Base-by-base conservation (phyloP, 2,888 invertebrate genomes). In the Eupithecia insigniata region DNA sequence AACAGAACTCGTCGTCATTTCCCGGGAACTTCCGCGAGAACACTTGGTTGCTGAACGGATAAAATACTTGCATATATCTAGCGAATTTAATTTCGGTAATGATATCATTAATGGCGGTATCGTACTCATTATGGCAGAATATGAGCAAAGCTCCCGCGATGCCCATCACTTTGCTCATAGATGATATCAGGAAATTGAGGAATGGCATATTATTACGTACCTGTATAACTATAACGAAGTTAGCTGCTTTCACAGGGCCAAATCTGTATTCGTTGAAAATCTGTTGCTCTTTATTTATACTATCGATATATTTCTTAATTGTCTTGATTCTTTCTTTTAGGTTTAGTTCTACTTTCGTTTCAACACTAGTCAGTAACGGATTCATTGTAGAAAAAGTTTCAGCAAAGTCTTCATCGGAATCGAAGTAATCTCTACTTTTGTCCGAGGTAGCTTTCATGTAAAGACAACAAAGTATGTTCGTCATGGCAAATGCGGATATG, bases 11-110 rank as follows among this genome's bases (percentile, higher is more conserved):
- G 0, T 66, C 10, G 70, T 87, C 87, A n/a, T 72, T 32, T 0
- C 88, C 89, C 2, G 89, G 89, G 55, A 84, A 89, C 1, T 79
- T 78, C 18, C 75, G 72, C n/a, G 86, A 88, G 60, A 87, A 83
- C 39, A 89, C 64, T 64, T 89, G 88, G 26, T 77, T 79, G 39
- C 83, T 84, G 71, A 83, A 86, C 0, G 87, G 86, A 65, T 83
- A 87, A 69, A 82, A 85, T n/a, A 85, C 80, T 71, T 90, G 89
- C 51, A 85, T 82, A 68, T 76, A 84, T 73, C 83, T 87, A 5
- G 83, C 78, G 72, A 85, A 85, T 14, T 36, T 70, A 7, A 84
- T 67, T 7, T n/a, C 51, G 12, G 60, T 67, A n/a, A 85, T 77
- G 0, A 78, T 36, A 14, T 26, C 60, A n/a, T 85, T 84, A 7